phyloP scores from a whole-genome alignment of 1,140 invertebrate species.

The Macrobrachium rosenbergii region DNA sequence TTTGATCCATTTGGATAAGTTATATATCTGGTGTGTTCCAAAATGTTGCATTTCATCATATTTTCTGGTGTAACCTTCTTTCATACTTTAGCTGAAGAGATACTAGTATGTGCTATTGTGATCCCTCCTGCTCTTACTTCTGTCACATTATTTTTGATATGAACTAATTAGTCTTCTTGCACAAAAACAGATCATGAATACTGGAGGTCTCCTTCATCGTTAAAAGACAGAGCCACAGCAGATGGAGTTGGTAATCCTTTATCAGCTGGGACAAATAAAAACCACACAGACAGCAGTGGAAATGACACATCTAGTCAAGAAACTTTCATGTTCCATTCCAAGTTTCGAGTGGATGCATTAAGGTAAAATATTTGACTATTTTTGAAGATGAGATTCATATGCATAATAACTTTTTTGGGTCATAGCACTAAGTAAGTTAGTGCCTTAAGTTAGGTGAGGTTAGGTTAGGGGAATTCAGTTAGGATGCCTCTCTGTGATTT shows the following conservation, averaged over 20 bases:
- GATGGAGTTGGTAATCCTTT: slow-evolving; percentile 36
- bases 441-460: too few relatives aligned
- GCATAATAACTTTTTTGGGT: too few relatives aligned
- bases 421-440: too few relatives aligned
- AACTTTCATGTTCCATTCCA: slow-evolving; percentile 45
- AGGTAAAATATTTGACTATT: slow-evolving; percentile 15
- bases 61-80: too few relatives aligned
- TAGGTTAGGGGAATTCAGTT: too few relatives aligned
- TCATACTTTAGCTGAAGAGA: too few relatives aligned
- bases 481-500: too few relatives aligned
- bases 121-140: background rate
- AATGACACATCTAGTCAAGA: background rate
- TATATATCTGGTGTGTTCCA: too few relatives aligned
- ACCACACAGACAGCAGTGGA: background rate
- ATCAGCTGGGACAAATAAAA: background rate
- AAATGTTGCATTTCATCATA: too few relatives aligned
- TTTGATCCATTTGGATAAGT: too few relatives aligned
- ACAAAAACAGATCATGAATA: slow-evolving; percentile 33
- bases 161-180: background rate
- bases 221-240: background rate
- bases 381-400: background rate
- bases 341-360: slow-evolving; percentile 48
- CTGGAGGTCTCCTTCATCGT: slow-evolving; percentile 16
- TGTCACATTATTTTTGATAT: background rate
- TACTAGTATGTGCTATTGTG: background rate